These are phyloP conservation scores for Psittacula cyanocephala DNA, from an alignment of 2,113 vertebrate genomes.

Conservation along the genomic window DNA sequence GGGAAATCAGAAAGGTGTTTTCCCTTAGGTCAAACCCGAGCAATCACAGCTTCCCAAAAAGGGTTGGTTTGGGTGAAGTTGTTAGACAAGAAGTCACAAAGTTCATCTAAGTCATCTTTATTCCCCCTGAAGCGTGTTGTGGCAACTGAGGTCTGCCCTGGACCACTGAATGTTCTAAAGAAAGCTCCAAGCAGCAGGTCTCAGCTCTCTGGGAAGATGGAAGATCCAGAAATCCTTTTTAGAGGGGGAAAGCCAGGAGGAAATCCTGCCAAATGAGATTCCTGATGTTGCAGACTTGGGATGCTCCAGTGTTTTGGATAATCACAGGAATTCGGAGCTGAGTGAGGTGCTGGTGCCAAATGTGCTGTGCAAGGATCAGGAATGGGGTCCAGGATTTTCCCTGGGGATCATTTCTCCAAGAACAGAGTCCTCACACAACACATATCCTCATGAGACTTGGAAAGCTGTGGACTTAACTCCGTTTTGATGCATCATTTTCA, in stretches of 20 bases:
- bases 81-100: neutral
- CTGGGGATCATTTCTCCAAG: neutral
- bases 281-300: neutral
- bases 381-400: neutral
- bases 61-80: neutral
- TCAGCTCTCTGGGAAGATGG: neutral
- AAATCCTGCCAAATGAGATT: neutral
- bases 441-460: fast-evolving
- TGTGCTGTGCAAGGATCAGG: neutral
- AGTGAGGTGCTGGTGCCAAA: fast-evolving
- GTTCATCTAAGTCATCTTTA: neutral
- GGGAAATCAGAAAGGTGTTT: neutral
- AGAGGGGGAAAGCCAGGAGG: neutral
- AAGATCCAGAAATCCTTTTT: neutral
- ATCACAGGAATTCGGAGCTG: neutral
- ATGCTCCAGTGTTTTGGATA: neutral
- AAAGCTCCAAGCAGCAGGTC: neutral
- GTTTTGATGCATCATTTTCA: neutral
- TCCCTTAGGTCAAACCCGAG: neutral
- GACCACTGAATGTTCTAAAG: neutral
- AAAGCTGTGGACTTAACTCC: neutral
- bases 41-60: neutral
- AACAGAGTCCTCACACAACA: neutral
- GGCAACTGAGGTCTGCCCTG: neutral
- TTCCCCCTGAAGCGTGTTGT: neutral